These are phyloP conservation scores for Hycleus cichorii DNA, from an alignment of 1,140 invertebrate genomes.

Conservation along the genomic window DNA sequence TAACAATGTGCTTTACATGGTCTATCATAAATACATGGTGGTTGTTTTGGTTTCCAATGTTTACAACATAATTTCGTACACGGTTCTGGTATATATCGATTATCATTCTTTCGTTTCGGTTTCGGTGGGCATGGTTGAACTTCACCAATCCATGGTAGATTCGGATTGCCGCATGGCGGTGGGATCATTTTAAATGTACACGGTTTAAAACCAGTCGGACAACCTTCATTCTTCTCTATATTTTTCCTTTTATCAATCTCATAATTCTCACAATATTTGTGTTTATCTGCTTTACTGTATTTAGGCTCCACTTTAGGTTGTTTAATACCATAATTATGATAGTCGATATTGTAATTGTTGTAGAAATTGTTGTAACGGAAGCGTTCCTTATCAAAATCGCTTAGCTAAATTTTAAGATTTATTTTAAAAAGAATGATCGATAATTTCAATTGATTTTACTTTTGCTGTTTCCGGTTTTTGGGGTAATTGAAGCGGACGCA, in stretches of 20 bases:
- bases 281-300: background rate
- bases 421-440: too few species aligned
- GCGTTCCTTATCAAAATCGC: background rate
- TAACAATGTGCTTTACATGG: slow-evolving; percentile 36
- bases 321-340: background rate
- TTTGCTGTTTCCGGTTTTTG: too few species aligned
- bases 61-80: slow-evolving; percentile 35
- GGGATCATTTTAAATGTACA: slow-evolving; percentile 32
- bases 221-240: slow-evolving; percentile 3
- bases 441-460: too few species aligned
- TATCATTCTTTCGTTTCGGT: slow-evolving; percentile 16
- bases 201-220: slow-evolving; percentile 32
- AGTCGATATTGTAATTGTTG: slow-evolving; percentile 16
- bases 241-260: slow-evolving; percentile 5
- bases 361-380: slow-evolving; percentile 15
- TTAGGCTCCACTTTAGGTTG: background rate
- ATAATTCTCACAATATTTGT: slow-evolving; percentile 14
- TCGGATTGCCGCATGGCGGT: slow-evolving; percentile 28
- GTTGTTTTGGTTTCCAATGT: slow-evolving; percentile 35
- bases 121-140: slow-evolving; percentile 33
- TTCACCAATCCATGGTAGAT: slow-evolving; percentile 29
- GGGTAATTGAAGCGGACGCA: too few species aligned
- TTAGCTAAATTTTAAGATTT: too few species aligned
- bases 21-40: slow-evolving; percentile 34
- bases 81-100: slow-evolving; percentile 15